Evolutionary conservation across 2,888 invertebrate genomes (phyloP), one percentile per base, ranked within the genome.

Genomic region (Agonopterix subpropinquella): DNA sequence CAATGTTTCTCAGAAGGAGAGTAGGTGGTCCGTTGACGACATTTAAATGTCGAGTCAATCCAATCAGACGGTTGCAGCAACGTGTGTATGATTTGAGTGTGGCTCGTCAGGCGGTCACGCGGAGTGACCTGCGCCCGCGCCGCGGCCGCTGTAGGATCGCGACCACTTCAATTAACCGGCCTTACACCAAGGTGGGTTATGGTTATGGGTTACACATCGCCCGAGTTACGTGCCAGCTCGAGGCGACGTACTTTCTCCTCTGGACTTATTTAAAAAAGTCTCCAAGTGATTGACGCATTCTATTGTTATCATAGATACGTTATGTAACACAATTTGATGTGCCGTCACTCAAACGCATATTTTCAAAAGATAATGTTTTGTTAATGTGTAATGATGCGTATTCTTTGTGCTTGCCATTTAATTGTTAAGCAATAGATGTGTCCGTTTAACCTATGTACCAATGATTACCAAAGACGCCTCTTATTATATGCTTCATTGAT

Each of bases 251-350:
- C 86, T 87, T 86, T 87, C 87, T 82, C 84, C 77, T 73, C 64
- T 82, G 74, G 70, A 80, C 80, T 84, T 83, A 84, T 86, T 86
- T 80, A 80, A 85, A 85, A 82, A 66, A 81, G 84, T 86, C 87
- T 85, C 86, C 83, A 81, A 81, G 62, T 80, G 84, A 83, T 84
- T 79, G 84, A 86, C 80, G 73, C 55, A 58, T 53, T 60, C 79
- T 59, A 86, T 88, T 88, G 86, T 88, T 78, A 69, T 64, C 70
- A 65, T 68, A 58, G 55, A 64, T 66, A 28, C 57, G 58, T 88
- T 83, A 82, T 73, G 73, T 81, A 85, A 87, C 69, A 63, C 66
- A 65, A 77, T 79, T 79, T 72, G 75, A 80, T 73, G 72, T 71
- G 78, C 83, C 73, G 81, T 86, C 86, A 82, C 71, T 86, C 84